Conservation (phyloP, 1,140 invertebrate genomes). For the Drosophila busckii region DNA sequence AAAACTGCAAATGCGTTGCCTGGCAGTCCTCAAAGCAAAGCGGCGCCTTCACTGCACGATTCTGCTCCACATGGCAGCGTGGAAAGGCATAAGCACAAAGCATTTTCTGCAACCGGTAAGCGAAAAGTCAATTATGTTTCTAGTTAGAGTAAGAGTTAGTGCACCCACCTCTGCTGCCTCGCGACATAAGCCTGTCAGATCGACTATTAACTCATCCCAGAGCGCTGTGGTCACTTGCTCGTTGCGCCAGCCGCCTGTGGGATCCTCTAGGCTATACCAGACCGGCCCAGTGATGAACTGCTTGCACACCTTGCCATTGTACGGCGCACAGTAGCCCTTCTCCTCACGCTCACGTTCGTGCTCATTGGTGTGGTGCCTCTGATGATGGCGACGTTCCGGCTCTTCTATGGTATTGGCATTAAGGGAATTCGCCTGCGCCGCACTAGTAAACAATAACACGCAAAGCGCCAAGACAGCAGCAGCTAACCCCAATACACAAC, state of each 20-base stretch:
- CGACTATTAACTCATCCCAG: slow-evolving; percentile 91
- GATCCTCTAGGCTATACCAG: slow-evolving; percentile 87
- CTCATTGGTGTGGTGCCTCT: slow-evolving; percentile 49
- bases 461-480: slow-evolving; percentile 35
- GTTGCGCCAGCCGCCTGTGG: slow-evolving; percentile 87
- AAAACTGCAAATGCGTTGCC: slow-evolving; percentile 92
- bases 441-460: slow-evolving; percentile 59
- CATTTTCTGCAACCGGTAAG: slow-evolving; percentile 83
- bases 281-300: slow-evolving; percentile 88
- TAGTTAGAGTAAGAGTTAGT: too few species aligned
- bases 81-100: slow-evolving; percentile 96
- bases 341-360: slow-evolving; percentile 43
- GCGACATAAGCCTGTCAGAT: slow-evolving; percentile 89
- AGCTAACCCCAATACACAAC: slow-evolving; percentile 20
- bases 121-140: background rate
- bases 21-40: slow-evolving; percentile 95
- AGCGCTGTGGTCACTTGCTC: slow-evolving; percentile 90
- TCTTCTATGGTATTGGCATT: slow-evolving; percentile 57
- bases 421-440: slow-evolving; percentile 43
- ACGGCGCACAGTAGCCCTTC: slow-evolving; percentile 89
- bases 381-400: slow-evolving; percentile 56
- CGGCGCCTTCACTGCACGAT: slow-evolving; percentile 82
- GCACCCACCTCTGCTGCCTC: slow-evolving; percentile 87
- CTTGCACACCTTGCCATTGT: slow-evolving; percentile 93
- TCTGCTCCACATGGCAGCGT: slow-evolving; percentile 85